A percentile compares a stretch with the other conserved stretches of the same genome.
phyloP scores from a whole-genome alignment of 2,888 invertebrate species.

The Thymelicus lineola region DNA sequence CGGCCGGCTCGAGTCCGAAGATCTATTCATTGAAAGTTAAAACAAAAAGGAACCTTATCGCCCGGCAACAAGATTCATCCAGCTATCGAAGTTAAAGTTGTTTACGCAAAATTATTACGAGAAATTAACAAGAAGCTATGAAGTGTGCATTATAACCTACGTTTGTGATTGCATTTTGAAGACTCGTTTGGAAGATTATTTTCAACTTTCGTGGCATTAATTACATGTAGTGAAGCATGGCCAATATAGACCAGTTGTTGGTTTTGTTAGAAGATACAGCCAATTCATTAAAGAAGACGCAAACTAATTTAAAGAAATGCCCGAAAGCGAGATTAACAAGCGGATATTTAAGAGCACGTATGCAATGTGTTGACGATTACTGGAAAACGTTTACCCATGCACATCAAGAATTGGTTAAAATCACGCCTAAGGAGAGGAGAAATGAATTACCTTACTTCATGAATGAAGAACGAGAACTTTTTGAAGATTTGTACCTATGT shows the following conservation, averaged over 20 bases:
- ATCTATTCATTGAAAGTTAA: neutral
- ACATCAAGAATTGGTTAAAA: conserved; percentile 14
- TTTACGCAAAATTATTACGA: conserved; percentile 1
- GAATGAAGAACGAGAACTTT: neutral
- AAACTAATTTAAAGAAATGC: conserved; percentile 11
- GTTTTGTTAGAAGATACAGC: conserved; percentile 10
- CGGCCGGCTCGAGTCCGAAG: conserved; percentile 2
- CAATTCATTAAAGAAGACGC: conserved; percentile 7
- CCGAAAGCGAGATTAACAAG: conserved; percentile 6
- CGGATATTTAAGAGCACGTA: neutral
- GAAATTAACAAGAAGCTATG: neutral
- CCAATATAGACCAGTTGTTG: neutral
- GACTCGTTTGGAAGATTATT: neutral
- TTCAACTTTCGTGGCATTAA: conserved; percentile 10
- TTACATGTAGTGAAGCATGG: conserved; percentile 1
- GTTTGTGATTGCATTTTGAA: neutral
- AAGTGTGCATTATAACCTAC: neutral
- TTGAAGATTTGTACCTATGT: conserved; percentile 16
- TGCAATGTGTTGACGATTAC: conserved; percentile 11
- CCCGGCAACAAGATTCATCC: neutral
- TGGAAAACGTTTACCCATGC: conserved; percentile 8
- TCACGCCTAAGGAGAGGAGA: neutral
- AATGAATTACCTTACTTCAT: conserved; percentile 1
- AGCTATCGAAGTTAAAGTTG: conserved; percentile 12
- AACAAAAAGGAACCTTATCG: neutral